These are phyloP conservation scores for Bemisia tabaci DNA, from an alignment of 1,140 invertebrate genomes.

Conservation along the genomic window DNA sequence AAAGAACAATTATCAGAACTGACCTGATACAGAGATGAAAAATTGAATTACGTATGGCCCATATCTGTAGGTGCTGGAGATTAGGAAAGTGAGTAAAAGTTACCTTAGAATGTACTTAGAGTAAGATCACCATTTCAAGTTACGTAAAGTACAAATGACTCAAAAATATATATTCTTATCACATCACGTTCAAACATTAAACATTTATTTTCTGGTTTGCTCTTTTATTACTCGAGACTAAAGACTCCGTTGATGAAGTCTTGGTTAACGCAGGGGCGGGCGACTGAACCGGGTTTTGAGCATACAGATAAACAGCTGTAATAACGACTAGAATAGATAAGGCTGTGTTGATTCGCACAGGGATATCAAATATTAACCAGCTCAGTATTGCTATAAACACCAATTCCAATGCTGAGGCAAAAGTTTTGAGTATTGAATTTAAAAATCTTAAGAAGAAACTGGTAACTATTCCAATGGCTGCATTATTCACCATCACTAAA, in stretches of 20 bases:
- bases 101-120: too few species aligned
- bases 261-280: background rate
- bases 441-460: conserved; percentile 85
- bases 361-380: conserved; percentile 76
- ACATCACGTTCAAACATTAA: background rate
- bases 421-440: conserved; percentile 93
- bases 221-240: background rate
- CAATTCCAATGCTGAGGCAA: conserved; percentile 85
- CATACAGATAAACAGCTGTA: conserved; percentile 71
- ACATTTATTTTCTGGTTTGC: background rate
- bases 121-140: too few species aligned
- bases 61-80: too few species aligned
- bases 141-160: too few species aligned
- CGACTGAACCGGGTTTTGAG: conserved; percentile 64
- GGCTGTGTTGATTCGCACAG: conserved; percentile 68
- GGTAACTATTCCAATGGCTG: conserved; percentile 81
- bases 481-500: conserved; percentile 77
- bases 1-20: too few species aligned
- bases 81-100: too few species aligned
- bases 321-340: conserved; percentile 71
- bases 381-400: conserved; percentile 81
- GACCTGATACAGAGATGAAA: too few species aligned
- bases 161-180: too few species aligned
- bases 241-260: background rate
- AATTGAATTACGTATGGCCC: too few species aligned